Evolutionary conservation across 2,113 vertebrate species (phyloP).

Genomic region (Chamaetylas fuelleborni): DNA sequence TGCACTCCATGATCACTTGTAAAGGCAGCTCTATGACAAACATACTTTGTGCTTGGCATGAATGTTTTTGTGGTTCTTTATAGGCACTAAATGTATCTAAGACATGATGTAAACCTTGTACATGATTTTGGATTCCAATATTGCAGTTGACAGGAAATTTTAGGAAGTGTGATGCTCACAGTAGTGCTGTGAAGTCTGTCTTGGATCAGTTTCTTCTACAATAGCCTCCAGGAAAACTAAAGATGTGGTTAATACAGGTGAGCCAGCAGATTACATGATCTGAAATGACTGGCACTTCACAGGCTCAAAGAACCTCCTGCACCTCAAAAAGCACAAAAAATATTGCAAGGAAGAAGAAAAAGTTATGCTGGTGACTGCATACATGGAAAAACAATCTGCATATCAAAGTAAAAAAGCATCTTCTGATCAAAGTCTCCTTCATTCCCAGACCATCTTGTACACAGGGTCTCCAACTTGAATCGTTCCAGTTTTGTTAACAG

Average conservation of each 20-base stretch:
- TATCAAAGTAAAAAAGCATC: not conserved
- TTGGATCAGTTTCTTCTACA: not conserved
- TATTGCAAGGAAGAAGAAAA: not conserved
- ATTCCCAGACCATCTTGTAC: constrained; percentile 73
- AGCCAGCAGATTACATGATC: not conserved
- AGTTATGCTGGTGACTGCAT: not conserved
- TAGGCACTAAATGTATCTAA: not conserved
- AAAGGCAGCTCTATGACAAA: not conserved
- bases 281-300: not conserved
- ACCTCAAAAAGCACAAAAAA: not conserved
- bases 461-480: constrained; percentile 86
- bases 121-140: not conserved
- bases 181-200: not conserved
- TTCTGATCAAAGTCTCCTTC: not conserved
- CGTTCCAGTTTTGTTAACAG: constrained; percentile 76
- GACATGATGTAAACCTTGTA: not conserved
- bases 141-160: not conserved
- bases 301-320: not conserved
- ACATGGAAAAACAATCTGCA: not conserved
- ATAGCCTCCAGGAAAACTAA: not conserved
- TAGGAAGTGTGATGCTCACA: not conserved
- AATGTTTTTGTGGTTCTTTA: not conserved
- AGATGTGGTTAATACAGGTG: not conserved
- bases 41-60: not conserved
- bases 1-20: not conserved